Percentiles rank a stretch among this genome's conserved stretches.
Conservation (phyloP, 1,140 invertebrate genomes). For the Heliothis subflexa region DNA sequence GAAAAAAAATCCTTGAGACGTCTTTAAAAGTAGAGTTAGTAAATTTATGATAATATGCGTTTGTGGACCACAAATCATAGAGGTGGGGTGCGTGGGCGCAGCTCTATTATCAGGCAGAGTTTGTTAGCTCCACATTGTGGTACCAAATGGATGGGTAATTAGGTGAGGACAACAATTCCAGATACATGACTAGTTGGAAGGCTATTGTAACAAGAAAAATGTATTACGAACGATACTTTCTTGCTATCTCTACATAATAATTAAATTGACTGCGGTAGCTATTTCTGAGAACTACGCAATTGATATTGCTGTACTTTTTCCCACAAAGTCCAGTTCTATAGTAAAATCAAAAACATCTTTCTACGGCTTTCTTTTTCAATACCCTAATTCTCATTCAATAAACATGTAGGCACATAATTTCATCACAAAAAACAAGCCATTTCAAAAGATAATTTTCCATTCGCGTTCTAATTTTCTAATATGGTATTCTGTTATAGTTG, state of each 20-base stretch:
- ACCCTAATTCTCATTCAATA: background rate
- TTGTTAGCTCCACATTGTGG: constrained; percentile 52
- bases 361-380: no score
- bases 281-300: background rate
- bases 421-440: no score
- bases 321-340: background rate
- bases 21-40: constrained; percentile 49
- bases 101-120: constrained; percentile 45
- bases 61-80: constrained; percentile 51
- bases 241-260: no score
- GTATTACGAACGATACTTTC: background rate
- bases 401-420: background rate
- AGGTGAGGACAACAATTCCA: constrained; percentile 20
- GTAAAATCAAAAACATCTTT: background rate
- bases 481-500: constrained; percentile 8
- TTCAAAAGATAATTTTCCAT: background rate
- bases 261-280: background rate
- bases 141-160: constrained; percentile 42
- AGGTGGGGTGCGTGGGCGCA: constrained; percentile 48
- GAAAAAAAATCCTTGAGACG: constrained; percentile 41
- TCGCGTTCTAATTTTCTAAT: constrained; percentile 16
- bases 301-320: no score
- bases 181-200: background rate
- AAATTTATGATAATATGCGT: constrained; percentile 55
- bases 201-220: background rate